These are phyloP conservation scores for Spilogale gracilis DNA, from an alignment of 2,113 vertebrate species.

Conservation along the genomic window DNA sequence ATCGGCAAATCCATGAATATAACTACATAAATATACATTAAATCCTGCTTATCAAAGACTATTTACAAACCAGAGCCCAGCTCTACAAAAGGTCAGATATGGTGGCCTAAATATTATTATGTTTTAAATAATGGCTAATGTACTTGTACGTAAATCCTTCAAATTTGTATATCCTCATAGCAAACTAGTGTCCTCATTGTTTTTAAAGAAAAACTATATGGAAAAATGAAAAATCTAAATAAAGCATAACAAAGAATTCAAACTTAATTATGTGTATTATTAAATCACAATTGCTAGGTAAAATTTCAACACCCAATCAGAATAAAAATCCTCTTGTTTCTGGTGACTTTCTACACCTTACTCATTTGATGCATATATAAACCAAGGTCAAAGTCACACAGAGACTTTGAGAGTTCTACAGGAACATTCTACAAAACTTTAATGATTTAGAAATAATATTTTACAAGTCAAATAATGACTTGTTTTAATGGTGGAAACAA, in stretches of 20 bases:
- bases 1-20: conserved; percentile 17
- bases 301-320: not conserved
- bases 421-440: not conserved
- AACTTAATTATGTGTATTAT: not conserved
- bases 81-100: not conserved
- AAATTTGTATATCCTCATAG: not conserved
- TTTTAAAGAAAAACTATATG: not conserved
- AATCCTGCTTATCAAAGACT: not conserved
- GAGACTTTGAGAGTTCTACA: not conserved
- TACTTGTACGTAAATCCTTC: not conserved
- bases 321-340: not conserved
- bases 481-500: not conserved
- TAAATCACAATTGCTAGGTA: not conserved
- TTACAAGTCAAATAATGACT: not conserved
- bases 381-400: not conserved
- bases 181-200: not conserved
- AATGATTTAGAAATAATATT: not conserved
- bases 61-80: conserved; percentile 7
- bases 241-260: not conserved
- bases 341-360: not conserved
- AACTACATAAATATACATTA: conserved; percentile 41
- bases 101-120: not conserved
- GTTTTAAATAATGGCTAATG: not conserved
- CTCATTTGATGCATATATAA: not conserved
- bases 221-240: not conserved